phyloP scores from a whole-genome alignment of 2,113 vertebrate genomes.

The Ornithorhynchus anatinus region DNA sequence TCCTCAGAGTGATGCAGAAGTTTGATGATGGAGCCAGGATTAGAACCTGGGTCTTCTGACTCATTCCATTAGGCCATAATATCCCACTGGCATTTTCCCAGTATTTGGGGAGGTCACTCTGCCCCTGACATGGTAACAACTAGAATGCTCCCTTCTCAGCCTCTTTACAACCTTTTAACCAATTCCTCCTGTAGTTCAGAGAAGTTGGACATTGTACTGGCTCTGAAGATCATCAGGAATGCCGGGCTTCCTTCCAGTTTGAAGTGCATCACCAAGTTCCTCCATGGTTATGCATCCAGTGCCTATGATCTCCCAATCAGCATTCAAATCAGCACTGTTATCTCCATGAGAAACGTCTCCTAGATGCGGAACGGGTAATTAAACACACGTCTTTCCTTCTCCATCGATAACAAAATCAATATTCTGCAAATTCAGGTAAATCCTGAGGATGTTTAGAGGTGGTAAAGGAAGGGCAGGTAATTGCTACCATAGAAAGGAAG shows the following conservation, averaged over 20 bases:
- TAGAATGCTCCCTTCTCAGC: slow-evolving; percentile 50
- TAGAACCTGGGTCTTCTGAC: no score
- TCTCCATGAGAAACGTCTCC: slow-evolving; percentile 61
- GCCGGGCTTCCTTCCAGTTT: slow-evolving; percentile 52
- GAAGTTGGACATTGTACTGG: slow-evolving; percentile 52
- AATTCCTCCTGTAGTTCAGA: slow-evolving; percentile 43
- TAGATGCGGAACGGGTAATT: slow-evolving; percentile 61
- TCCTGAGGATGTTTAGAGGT: no score
- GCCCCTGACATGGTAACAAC: no score
- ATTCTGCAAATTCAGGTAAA: no score
- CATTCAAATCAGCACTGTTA: slow-evolving; percentile 36
- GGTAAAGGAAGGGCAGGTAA: no score
- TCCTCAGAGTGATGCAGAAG: no score
- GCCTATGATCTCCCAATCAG: slow-evolving; percentile 28
- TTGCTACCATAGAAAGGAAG: no score
- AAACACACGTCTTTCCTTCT: slow-evolving; percentile 1
- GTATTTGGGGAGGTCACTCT: no score
- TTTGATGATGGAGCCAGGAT: no score
- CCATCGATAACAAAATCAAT: background rate
- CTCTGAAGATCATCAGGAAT: slow-evolving; percentile 66
- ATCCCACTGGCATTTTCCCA: no score
- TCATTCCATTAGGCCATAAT: no score
- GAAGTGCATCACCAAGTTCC: slow-evolving; percentile 66
- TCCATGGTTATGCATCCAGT: slow-evolving; percentile 49
- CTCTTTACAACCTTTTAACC: slow-evolving; percentile 57